phyloP scores from a whole-genome alignment of 2,888 invertebrate species.

The Ichneumon xanthorius region DNA sequence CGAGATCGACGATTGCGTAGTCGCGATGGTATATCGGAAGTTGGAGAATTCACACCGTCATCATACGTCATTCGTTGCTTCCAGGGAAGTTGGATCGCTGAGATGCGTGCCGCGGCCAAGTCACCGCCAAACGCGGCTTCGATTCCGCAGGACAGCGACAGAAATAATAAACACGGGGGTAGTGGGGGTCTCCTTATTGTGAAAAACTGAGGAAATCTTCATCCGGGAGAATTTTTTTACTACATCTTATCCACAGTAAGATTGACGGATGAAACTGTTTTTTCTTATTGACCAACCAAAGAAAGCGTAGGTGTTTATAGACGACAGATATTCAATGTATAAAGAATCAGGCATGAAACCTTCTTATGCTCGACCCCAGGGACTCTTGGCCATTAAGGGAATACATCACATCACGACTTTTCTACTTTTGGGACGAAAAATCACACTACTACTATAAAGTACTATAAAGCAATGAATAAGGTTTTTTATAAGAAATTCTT shows the following conservation, averaged over 20 bases:
- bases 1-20: conserved; percentile 31
- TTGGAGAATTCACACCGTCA: conserved; percentile 20
- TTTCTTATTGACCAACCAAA: too few relatives aligned
- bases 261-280: too few relatives aligned
- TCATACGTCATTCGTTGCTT: conserved; percentile 21
- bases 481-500: too few relatives aligned
- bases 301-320: too few relatives aligned
- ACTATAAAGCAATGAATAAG: too few relatives aligned
- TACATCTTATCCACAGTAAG: not conserved
- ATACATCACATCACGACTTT: too few relatives aligned
- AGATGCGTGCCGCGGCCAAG: not conserved
- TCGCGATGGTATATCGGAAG: conserved; percentile 13
- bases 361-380: too few relatives aligned
- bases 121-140: conserved; percentile 7
- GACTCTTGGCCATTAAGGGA: too few relatives aligned
- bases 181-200: not conserved
- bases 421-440: too few relatives aligned
- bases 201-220: not conserved
- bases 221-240: not conserved
- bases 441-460: too few relatives aligned
- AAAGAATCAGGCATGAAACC: too few relatives aligned
- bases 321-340: too few relatives aligned
- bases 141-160: not conserved
- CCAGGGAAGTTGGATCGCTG: conserved; percentile 29
- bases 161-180: not conserved